phyloP scores from a whole-genome alignment of 1,140 invertebrate species.

The Antheraea pernyi region DNA sequence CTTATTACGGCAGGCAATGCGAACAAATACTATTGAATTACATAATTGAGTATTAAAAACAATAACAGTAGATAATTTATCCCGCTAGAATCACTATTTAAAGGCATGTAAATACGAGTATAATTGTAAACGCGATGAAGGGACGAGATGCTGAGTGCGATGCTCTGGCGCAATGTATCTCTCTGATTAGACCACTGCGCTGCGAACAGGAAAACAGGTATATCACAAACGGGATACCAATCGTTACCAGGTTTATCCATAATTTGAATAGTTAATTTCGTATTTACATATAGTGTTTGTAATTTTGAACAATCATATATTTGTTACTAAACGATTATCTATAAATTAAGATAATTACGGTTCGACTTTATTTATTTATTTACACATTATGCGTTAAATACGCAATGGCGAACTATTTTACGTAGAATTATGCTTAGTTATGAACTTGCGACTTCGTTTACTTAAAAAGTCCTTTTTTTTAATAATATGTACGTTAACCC shows the following conservation, averaged over 20 bases:
- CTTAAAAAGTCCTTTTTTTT: too few species aligned
- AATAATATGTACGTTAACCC: too few species aligned
- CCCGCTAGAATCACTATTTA: conserved; percentile 3
- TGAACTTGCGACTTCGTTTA: background rate
- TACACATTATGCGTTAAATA: too few species aligned
- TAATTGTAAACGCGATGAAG: conserved; percentile 8
- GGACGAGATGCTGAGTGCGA: conserved; percentile 13
- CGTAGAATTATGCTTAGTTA: background rate
- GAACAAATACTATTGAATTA: background rate
- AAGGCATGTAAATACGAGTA: conserved; percentile 5
- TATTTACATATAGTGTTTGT: background rate
- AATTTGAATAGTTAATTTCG: conserved; percentile 5
- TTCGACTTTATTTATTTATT: background rate
- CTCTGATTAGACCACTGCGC: conserved; percentile 23
- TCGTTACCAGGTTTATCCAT: background rate
- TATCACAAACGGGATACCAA: conserved; percentile 60
- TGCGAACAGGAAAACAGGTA: conserved; percentile 51
- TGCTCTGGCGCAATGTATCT: conserved; percentile 22
- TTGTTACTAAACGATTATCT: background rate
- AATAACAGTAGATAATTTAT: background rate
- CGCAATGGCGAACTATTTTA: too few species aligned
- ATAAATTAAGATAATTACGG: background rate
- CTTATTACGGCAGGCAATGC: background rate
- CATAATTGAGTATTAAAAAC: background rate
- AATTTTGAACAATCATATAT: background rate